Conservation (phyloP, 2,888 invertebrate species). For the Alloplasta piceator region DNA sequence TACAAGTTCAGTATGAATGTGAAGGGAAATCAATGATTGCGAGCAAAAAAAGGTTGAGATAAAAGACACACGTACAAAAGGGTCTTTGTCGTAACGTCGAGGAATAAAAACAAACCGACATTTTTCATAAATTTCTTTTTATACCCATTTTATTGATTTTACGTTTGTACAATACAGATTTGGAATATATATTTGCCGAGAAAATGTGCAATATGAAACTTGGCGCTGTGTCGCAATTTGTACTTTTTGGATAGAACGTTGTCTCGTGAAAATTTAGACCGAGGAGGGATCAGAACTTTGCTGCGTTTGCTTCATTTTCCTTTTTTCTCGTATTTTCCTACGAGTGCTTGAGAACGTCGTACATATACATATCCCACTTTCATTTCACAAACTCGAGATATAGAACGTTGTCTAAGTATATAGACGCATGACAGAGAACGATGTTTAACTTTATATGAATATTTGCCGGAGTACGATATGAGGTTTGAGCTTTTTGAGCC, state of each 20-base stretch:
- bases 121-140: too few relatives aligned
- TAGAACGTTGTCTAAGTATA: conserved; percentile 20
- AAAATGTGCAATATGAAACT: conserved; percentile 25
- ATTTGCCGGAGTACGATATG: conserved; percentile 81
- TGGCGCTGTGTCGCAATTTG: not conserved
- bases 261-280: conserved; percentile 16
- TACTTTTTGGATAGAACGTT: conserved; percentile 23
- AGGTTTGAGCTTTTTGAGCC: conserved; percentile 79
- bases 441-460: conserved; percentile 80
- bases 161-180: not conserved
- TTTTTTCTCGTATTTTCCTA: conserved; percentile 6
- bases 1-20: not conserved
- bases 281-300: not conserved
- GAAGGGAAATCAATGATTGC: not conserved
- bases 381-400: conserved; percentile 33
- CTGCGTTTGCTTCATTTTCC: conserved; percentile 11
- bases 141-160: not conserved
- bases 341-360: conserved; percentile 1
- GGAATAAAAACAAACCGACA: too few relatives aligned
- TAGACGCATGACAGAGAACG: conserved; percentile 61
- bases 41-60: not conserved
- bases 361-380: conserved; percentile 11
- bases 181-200: not conserved
- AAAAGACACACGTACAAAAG: too few relatives aligned
- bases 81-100: too few relatives aligned